These are phyloP conservation scores for Gymnocephalus cernua DNA, from an alignment of 2,113 vertebrate genomes.

Conservation along the genomic window DNA sequence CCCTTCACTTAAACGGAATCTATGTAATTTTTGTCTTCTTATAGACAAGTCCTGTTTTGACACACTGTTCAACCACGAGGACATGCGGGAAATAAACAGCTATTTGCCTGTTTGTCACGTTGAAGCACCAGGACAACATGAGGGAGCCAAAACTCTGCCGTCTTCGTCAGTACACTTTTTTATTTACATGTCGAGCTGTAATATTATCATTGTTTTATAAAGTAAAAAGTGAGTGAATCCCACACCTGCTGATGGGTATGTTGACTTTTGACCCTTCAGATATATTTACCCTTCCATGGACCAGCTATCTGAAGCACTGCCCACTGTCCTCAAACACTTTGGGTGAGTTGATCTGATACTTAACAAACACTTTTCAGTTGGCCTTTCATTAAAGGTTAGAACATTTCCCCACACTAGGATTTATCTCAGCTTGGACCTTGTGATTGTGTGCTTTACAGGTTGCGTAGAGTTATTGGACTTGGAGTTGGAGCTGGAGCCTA, in stretches of 20 bases:
- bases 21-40: neutral
- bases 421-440: neutral
- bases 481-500: conserved; percentile 94
- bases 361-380: neutral
- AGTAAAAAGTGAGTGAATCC: neutral
- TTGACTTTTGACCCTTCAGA: conserved; percentile 74
- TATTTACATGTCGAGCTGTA: neutral
- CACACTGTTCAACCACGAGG: conserved; percentile 91
- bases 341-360: conserved; percentile 84
- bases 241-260: conserved; percentile 9
- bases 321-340: conserved; percentile 91
- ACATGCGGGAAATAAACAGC: conserved; percentile 94
- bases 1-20: neutral
- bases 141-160: conserved; percentile 90
- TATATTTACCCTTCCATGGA: conserved; percentile 95
- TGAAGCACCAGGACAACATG: conserved; percentile 95
- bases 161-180: conserved; percentile 81
- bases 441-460: conserved; percentile 74
- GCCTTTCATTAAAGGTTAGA: neutral
- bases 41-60: conserved; percentile 95
- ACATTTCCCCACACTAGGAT: neutral
- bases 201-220: neutral
- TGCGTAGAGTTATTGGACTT: conserved; percentile 91
- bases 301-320: conserved; percentile 92
- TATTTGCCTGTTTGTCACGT: conserved; percentile 94